Evolutionary conservation across 2,888 invertebrate genomes (phyloP), one percentile per base, ranked within the genome.

Genomic region (Pyrrhia umbra): DNA sequence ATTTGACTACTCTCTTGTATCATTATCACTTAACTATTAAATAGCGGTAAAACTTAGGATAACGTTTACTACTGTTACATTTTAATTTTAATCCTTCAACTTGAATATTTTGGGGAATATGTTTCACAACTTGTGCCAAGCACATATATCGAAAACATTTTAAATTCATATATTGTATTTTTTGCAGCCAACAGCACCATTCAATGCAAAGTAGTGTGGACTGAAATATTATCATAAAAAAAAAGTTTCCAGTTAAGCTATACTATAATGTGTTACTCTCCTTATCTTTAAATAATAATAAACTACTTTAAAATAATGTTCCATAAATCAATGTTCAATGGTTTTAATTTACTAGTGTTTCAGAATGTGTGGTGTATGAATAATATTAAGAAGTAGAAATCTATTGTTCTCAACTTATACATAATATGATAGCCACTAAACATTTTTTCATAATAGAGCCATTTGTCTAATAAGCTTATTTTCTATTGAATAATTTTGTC

Each of bases 221-320:
- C n/a, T n/a, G n/a, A n/a, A n/a, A n/a, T n/a, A n/a, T n/a, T n/a
- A n/a, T n/a, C n/a, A n/a, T n/a, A n/a, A n/a, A n/a, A n/a, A n/a
- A n/a, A n/a, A n/a, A n/a, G n/a, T n/a, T n/a, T n/a, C n/a, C n/a
- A n/a, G n/a, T n/a, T n/a, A n/a, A n/a, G n/a, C n/a, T n/a, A n/a
- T n/a, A n/a, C n/a, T n/a, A n/a, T n/a, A n/a, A n/a, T n/a, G n/a
- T n/a, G n/a, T n/a, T n/a, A n/a, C n/a, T 20, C 13, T 37, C 45
- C 23, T 45, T 9, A 20, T 46, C 39, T 46, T 57, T 18, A 5
- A 1, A 55, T 45, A 34, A 40, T 13, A 3, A 37, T 37, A 37
- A 15, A 6, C 37, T 16, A n/a, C n/a, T 13, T 10, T 68, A 16
- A 1, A 16, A 21, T 42, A 57, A 25, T 57, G 6, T 58, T 15